These are phyloP conservation scores for Zaprionus lachaisei DNA, from an alignment of 1,140 invertebrate species.

Conservation along the genomic window DNA sequence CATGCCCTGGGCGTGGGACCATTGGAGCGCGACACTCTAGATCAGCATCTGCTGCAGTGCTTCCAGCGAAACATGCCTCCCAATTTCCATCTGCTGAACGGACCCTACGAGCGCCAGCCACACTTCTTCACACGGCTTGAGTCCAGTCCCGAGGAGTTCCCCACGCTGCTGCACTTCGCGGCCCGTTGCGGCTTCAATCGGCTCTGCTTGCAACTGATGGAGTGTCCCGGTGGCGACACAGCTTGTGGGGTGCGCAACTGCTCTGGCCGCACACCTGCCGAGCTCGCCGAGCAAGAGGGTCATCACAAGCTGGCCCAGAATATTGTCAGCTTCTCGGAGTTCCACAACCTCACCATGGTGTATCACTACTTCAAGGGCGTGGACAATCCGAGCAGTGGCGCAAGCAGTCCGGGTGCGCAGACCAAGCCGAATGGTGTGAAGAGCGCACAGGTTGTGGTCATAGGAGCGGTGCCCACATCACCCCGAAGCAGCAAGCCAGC, in stretches of 20 bases:
- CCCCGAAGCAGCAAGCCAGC: slow-evolving; percentile 49
- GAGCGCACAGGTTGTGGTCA: slow-evolving; percentile 61
- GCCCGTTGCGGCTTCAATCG: slow-evolving; percentile 93
- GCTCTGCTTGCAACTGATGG: slow-evolving; percentile 91
- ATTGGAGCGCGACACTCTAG: slow-evolving; percentile 90
- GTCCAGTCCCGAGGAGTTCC: slow-evolving; percentile 90
- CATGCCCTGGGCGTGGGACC: slow-evolving; percentile 92
- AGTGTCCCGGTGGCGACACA: slow-evolving; percentile 92
- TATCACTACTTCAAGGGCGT: slow-evolving; percentile 93
- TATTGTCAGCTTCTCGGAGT: slow-evolving; percentile 91
- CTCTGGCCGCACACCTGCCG: slow-evolving; percentile 91
- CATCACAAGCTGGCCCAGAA: slow-evolving; percentile 89
- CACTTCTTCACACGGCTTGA: slow-evolving; percentile 78
- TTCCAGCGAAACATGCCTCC: slow-evolving; percentile 93
- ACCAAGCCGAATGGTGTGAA: slow-evolving; percentile 40
- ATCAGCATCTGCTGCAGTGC: slow-evolving; percentile 91
- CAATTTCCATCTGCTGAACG: slow-evolving; percentile 90
- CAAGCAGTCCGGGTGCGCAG: slow-evolving; percentile 46
- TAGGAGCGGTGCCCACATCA: slow-evolving; percentile 60
- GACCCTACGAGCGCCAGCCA: slow-evolving; percentile 85
- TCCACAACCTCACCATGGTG: slow-evolving; percentile 93
- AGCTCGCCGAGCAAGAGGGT: slow-evolving; percentile 90
- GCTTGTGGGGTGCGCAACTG: slow-evolving; percentile 92
- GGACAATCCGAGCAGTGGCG: slow-evolving; percentile 77
- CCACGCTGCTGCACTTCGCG: slow-evolving; percentile 94